phyloP scores from a whole-genome alignment of 2,113 vertebrate genomes.

The Chlamydotis undulata region DNA sequence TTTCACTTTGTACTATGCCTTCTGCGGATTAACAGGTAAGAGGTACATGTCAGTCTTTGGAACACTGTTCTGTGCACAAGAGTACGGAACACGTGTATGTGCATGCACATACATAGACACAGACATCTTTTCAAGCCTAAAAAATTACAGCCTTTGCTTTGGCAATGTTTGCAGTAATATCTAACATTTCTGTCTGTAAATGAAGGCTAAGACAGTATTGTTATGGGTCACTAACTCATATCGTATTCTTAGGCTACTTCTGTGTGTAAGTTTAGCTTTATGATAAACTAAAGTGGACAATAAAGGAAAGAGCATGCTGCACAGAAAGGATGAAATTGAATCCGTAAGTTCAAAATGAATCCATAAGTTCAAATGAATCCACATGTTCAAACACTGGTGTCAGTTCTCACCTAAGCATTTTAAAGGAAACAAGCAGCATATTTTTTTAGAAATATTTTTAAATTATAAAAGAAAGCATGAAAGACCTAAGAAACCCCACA shows the following conservation, averaged over 20 bases:
- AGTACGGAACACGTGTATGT: accelerated
- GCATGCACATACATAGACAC: accelerated
- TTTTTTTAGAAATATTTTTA: background rate
- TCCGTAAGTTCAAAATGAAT: background rate
- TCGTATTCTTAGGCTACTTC: background rate
- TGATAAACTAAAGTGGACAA: background rate
- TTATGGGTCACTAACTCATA: background rate
- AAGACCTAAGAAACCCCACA: accelerated
- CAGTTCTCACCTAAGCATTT: background rate
- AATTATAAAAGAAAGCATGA: background rate
- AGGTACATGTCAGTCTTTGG: background rate
- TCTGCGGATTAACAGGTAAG: accelerated
- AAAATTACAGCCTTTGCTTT: background rate
- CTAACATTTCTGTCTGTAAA: background rate
- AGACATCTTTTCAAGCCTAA: background rate
- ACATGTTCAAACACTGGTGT: background rate
- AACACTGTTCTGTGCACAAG: background rate
- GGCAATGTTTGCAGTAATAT: background rate
- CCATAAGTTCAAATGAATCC: background rate
- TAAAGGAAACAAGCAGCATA: background rate
- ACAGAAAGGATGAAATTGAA: background rate
- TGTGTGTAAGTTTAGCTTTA: background rate
- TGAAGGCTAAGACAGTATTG: background rate
- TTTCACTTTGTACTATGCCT: background rate
- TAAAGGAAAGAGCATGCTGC: background rate